Conservation (phyloP, 1,140 invertebrate genomes). For the Ostrea denselamellosa region DNA sequence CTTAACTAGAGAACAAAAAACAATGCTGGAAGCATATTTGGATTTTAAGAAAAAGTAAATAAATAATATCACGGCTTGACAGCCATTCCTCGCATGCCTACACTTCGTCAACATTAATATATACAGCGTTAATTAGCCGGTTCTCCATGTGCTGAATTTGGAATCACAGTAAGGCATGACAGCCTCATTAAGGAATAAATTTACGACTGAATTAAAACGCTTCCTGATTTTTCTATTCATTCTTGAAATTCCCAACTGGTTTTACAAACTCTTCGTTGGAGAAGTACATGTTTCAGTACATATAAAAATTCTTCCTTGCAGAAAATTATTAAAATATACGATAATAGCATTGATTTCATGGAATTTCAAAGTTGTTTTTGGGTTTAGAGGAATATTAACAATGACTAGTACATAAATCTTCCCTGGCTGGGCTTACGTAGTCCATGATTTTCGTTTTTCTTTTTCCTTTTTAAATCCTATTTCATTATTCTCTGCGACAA, state of each 20-base stretch:
- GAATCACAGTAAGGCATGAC: not conserved
- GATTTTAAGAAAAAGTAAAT: slow-evolving; percentile 12
- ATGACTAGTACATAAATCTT: too few species aligned
- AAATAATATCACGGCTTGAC: not conserved
- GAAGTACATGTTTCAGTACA: too few species aligned
- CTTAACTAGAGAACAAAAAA: not conserved
- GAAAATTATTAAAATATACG: too few species aligned
- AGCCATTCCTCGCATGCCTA: slow-evolving; percentile 1
- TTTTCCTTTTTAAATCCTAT: too few species aligned
- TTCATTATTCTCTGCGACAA: too few species aligned
- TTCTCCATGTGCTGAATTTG: slow-evolving; percentile 21
- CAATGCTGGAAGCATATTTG: not conserved
- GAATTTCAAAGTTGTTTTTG: too few species aligned
- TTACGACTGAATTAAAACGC: not conserved
- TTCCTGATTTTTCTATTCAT: not conserved
- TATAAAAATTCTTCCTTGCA: too few species aligned
- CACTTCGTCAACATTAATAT: not conserved
- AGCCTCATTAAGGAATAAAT: slow-evolving; percentile 9
- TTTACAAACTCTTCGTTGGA: too few species aligned
- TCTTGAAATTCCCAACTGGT: not conserved
- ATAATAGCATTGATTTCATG: too few species aligned
- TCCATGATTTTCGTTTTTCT: too few species aligned
- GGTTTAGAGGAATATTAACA: too few species aligned
- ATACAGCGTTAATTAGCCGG: not conserved
- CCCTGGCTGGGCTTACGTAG: too few species aligned